Evolutionary conservation across 2,888 invertebrate genomes (phyloP), one percentile per base, ranked within the genome.

Genomic region (Cremastobaeus sp.): DNA sequence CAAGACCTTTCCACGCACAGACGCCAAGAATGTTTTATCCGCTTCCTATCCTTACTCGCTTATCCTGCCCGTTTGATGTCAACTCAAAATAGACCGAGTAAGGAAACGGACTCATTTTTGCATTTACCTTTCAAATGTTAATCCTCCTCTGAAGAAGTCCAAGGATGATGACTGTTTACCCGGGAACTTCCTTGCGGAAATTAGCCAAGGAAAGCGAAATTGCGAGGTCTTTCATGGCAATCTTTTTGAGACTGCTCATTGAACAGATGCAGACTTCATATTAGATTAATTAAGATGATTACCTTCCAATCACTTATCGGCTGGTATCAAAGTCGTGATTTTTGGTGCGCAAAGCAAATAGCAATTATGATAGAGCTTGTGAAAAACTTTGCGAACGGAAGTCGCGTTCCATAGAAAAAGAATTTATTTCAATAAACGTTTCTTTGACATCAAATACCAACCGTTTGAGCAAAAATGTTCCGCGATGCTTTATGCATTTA

Each of bases 1-100:
- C 18, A 14, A 66, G 48, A 43, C 47, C 39, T 69, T 59, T 66
- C 66, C 30, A 80, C 71, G 74, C 74, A n/a, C n/a, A n/a, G n/a
- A n/a, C n/a, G 20, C 9, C 34, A 54, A 54, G 45, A 34, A 60
- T 55, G 48, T 59, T 48, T 57, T 43, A 55, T 54, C 41, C 43
- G 6, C n/a, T 34, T 41, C 34, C 11, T 32, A 20, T n/a, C 39
- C 1, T n/a, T n/a, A n/a, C n/a, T n/a, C 54, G 32, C 20, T 45
- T 32, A 52, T 35, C 32, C 35, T 12, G 21, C 5, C 25, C 3
- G 21, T 52, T 39, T 14, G 12, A 18, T 14, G 39, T 55, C 48
- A 18, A 20, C 39, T 39, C 15, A 50, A 57, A 62, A 64, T 47
- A 41, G 17, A 43, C 6, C 15, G 30, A 37, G 39, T 45, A 32